phyloP scores from a whole-genome alignment of 2,113 vertebrate species.

The Ondatra zibethicus region DNA sequence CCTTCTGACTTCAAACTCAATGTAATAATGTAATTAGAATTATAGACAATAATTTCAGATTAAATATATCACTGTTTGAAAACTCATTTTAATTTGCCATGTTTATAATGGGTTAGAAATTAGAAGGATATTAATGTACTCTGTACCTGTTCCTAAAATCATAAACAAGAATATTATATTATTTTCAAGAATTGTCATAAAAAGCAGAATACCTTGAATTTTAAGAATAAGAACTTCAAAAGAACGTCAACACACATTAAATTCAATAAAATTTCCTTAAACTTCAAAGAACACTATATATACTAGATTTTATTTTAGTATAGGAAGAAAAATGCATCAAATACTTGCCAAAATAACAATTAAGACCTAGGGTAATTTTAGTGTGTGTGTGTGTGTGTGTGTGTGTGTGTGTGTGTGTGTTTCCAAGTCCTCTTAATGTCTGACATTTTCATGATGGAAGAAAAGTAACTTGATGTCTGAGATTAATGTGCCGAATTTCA shows the following conservation, averaged over 20 bases:
- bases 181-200: conserved; percentile 19
- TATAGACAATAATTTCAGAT: conserved; percentile 10
- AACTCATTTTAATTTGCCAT: conserved; percentile 28
- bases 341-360: neutral
- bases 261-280: conserved; percentile 37
- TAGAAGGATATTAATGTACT: neutral
- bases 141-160: neutral
- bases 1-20: neutral
- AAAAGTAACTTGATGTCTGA: conserved; percentile 70
- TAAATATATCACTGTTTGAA: conserved; percentile 11
- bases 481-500: conserved; percentile 72
- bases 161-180: neutral
- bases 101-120: neutral
- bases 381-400: neutral
- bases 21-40: neutral
- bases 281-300: neutral
- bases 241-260: conserved; percentile 13
- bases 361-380: conserved; percentile 55
- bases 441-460: conserved; percentile 74
- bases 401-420: conserved; percentile 40
- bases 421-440: conserved; percentile 68
- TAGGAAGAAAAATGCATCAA: neutral
- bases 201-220: conserved; percentile 42
- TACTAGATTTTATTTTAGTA: conserved; percentile 16
- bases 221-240: conserved; percentile 4